Percentiles rank a stretch among this genome's conserved stretches.
phyloP scores from a whole-genome alignment of 2,113 vertebrate genomes.

The Spea multiplicata region DNA sequence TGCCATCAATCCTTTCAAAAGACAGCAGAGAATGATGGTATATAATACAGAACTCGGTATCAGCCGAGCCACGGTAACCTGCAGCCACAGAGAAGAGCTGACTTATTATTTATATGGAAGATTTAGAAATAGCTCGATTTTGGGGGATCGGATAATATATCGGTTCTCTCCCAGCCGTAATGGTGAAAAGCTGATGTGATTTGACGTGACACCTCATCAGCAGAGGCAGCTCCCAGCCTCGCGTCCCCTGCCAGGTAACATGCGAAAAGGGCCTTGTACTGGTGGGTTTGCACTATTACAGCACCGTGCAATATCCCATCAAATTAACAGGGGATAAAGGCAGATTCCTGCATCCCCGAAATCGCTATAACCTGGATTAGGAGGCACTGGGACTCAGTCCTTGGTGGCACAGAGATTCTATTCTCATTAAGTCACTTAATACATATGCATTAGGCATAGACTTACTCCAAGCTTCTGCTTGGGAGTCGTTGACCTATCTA shows the following conservation, averaged over 20 bases:
- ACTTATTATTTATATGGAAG: not conserved
- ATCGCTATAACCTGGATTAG: not conserved
- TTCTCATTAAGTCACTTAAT: not conserved
- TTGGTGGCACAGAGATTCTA: not conserved
- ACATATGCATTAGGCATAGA: not conserved
- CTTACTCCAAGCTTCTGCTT: not conserved
- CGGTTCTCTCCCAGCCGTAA: not conserved
- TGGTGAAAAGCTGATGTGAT: conserved; percentile 1
- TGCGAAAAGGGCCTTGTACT: conserved; percentile 26
- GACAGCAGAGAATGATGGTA: too few relatives aligned
- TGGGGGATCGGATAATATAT: not conserved
- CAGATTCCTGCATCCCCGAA: not conserved
- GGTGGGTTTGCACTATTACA: conserved; percentile 30
- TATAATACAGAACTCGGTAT: too few relatives aligned
- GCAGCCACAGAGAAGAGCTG: not conserved
- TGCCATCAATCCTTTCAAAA: too few relatives aligned
- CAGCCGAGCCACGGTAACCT: too few relatives aligned
- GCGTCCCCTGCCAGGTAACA: conserved; percentile 51
- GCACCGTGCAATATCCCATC: not conserved
- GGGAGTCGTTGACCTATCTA: conserved; percentile 8
- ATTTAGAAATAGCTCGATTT: not conserved
- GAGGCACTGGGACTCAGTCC: not conserved
- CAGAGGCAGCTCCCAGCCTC: not conserved
- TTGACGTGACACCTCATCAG: conserved; percentile 22
- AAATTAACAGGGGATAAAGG: not conserved